Conservation (phyloP, 2,113 vertebrate genomes). For the Plotosus lineatus region DNA sequence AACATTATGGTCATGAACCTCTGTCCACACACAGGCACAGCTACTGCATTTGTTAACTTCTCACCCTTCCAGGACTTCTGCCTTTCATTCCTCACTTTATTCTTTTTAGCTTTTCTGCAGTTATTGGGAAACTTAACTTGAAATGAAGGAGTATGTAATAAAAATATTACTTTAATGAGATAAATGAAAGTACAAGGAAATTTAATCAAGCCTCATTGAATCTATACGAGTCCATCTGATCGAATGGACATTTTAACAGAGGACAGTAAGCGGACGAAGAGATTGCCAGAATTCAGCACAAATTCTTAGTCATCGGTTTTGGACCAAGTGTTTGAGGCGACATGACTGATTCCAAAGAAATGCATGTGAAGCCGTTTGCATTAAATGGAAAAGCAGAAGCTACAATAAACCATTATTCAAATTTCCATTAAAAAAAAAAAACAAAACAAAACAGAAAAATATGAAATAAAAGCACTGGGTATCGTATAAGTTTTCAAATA, state of each 20-base stretch:
- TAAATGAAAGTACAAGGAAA: background rate
- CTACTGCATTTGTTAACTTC: background rate
- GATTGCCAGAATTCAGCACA: background rate
- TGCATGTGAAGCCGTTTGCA: background rate
- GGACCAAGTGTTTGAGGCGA: background rate
- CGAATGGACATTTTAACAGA: background rate
- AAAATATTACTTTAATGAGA: background rate
- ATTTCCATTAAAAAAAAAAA: background rate
- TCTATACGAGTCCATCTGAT: background rate
- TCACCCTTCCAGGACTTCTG: background rate
- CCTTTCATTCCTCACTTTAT: background rate
- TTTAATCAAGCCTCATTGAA: conserved; percentile 4
- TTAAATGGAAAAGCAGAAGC: background rate
- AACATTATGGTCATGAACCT: background rate
- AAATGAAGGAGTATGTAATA: background rate
- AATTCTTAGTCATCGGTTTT: conserved; percentile 7
- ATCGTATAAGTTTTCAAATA: background rate
- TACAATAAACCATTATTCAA: background rate
- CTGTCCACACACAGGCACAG: background rate
- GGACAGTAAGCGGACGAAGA: background rate
- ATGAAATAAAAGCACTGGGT: background rate
- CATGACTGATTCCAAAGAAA: background rate
- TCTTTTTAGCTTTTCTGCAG: background rate
- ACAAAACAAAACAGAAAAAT: background rate
- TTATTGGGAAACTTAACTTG: background rate